Conservation (phyloP, 1,140 invertebrate species). For the Hyles vespertilio region DNA sequence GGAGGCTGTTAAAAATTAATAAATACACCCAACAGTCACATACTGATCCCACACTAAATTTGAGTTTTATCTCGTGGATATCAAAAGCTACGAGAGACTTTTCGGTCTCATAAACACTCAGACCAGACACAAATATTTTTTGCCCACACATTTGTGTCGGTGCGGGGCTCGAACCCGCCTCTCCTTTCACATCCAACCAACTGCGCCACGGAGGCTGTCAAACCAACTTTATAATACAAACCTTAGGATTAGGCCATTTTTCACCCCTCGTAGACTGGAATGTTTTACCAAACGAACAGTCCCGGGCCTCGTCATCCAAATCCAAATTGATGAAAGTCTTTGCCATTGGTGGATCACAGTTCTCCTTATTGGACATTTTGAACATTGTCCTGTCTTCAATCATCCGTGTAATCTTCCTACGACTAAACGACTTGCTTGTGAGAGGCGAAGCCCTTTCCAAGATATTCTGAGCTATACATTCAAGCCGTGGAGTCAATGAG, state of each 20-base stretch:
- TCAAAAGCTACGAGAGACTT: no score
- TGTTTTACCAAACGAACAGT: slow-evolving; percentile 41
- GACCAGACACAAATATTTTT: no score
- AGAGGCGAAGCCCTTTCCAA: slow-evolving; percentile 26
- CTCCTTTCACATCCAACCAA: no score
- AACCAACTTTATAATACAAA: slow-evolving; percentile 17
- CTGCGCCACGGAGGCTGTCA: no score
- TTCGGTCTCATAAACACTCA: no score
- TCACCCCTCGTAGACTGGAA: slow-evolving; percentile 30
- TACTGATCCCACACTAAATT: no score
- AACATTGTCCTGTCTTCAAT: slow-evolving; percentile 57
- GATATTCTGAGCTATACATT: slow-evolving; percentile 5
- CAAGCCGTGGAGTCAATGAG: neutral
- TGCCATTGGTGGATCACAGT: slow-evolving; percentile 16
- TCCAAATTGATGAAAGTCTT: slow-evolving; percentile 36
- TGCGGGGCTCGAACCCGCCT: no score
- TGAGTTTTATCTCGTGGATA: no score
- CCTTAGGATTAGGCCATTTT: slow-evolving; percentile 56
- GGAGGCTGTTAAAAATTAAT: no score
- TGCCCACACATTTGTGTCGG: no score
- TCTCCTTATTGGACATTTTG: slow-evolving; percentile 58
- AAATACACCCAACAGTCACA: no score
- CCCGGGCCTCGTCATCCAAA: slow-evolving; percentile 57
- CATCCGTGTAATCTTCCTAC: slow-evolving; percentile 38
- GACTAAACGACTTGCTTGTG: slow-evolving; percentile 21